phyloP scores from a whole-genome alignment of 2,888 invertebrate genomes.

The Nowickia ferox region DNA sequence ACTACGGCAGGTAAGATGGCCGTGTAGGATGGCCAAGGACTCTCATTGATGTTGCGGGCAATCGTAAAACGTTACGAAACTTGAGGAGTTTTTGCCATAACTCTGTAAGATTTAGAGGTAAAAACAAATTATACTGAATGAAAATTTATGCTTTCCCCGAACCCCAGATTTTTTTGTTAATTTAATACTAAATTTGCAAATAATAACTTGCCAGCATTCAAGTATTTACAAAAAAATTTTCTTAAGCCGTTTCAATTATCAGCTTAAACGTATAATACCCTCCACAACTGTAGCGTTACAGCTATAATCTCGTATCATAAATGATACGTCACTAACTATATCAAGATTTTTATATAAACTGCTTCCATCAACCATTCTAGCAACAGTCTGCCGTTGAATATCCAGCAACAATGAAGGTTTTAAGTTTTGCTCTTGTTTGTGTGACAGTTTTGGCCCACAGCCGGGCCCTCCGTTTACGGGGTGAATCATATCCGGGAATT shows the following conservation, averaged over 20 bases:
- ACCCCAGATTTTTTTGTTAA: too few relatives aligned
- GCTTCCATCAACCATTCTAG: not conserved
- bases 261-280: not conserved
- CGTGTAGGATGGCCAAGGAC: too few relatives aligned
- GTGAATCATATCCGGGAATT: slow-evolving; percentile 71
- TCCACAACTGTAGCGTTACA: not conserved
- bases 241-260: not conserved
- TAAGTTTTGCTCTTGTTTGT: slow-evolving; percentile 7
- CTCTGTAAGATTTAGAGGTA: too few relatives aligned
- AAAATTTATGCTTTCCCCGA: too few relatives aligned
- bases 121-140: too few relatives aligned
- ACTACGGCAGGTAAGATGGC: not conserved
- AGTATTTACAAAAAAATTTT: not conserved
- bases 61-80: too few relatives aligned
- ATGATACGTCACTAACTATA: not conserved
- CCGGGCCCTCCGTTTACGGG: slow-evolving; percentile 72
- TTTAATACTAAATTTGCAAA: too few relatives aligned
- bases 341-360: not conserved
- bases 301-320: not conserved
- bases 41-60: too few relatives aligned
- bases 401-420: slow-evolving; percentile 43
- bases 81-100: too few relatives aligned
- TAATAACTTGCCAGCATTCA: not conserved
- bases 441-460: slow-evolving; percentile 8
- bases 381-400: slow-evolving; percentile 42